Conservation (phyloP, 2,113 vertebrate species). For the Gallinago jamesoni region DNA sequence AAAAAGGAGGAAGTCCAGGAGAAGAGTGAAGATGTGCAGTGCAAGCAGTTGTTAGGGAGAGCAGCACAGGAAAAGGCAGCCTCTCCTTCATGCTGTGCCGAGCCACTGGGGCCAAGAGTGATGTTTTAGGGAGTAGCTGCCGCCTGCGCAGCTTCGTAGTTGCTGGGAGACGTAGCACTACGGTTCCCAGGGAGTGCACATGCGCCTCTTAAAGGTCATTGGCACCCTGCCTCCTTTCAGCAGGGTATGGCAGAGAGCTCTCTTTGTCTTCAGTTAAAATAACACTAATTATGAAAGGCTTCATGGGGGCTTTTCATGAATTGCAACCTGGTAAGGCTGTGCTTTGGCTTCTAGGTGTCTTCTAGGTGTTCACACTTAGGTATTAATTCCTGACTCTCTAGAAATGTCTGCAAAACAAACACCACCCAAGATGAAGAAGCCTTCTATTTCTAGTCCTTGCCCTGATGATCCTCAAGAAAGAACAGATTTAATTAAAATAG, state of each 20-base stretch:
- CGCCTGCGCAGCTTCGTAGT: neutral
- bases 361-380: neutral
- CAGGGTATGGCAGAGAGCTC: neutral
- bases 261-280: neutral
- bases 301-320: neutral
- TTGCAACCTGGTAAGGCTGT: neutral
- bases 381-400: neutral
- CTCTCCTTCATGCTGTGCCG: neutral
- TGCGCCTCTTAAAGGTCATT: neutral
- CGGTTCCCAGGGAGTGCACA: neutral
- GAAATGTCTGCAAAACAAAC: neutral
- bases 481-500: neutral
- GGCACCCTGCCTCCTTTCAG: neutral
- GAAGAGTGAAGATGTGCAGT: neutral
- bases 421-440: neutral
- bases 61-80: neutral
- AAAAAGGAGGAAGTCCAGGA: neutral
- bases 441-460: neutral
- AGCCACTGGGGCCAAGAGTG: neutral
- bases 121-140: neutral
- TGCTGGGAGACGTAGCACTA: neutral
- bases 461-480: neutral
- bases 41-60: neutral
- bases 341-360: neutral
- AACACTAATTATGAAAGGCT: neutral